Conservation (phyloP, 2,113 vertebrate species). For the Panurus biarmicus region DNA sequence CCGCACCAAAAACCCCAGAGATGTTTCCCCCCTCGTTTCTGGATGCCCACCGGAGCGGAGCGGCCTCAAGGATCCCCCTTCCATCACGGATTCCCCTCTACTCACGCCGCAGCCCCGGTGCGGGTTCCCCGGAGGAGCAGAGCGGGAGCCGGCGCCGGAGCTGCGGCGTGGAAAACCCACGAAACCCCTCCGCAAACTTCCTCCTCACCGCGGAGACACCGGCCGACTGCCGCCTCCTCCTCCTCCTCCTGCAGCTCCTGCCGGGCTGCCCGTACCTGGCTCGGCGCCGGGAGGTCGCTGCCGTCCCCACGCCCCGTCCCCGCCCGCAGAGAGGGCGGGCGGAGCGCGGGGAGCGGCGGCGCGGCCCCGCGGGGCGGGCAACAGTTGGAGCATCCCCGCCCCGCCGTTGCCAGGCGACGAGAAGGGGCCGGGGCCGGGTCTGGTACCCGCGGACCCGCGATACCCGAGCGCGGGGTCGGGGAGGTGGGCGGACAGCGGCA, state of each 20-base stretch:
- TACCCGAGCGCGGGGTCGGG: not conserved
- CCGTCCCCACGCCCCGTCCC: not conserved
- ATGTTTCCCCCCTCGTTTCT: not conserved
- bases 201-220: not conserved
- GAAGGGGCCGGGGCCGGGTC: conserved; percentile 4
- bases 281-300: not conserved
- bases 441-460: not conserved
- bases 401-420: conserved; percentile 69
- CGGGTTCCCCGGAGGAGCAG: not conserved
- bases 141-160: not conserved
- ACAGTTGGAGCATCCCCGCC: conserved; percentile 2
- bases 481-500: not conserved
- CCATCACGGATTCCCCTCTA: not conserved
- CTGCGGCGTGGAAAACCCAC: not conserved
- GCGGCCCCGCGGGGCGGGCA: not conserved
- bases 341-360: not conserved
- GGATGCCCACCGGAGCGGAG: not conserved
- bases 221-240: not conserved
- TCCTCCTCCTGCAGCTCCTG: no score
- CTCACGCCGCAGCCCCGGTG: not conserved
- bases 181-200: not conserved
- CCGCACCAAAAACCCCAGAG: not conserved
- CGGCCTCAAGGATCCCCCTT: not conserved
- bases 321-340: not conserved
- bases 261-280: not conserved